A percentile compares a stretch with the other conserved stretches of the same genome.
phyloP scores from a whole-genome alignment of 2,888 invertebrate species.

The Luperina testacea region DNA sequence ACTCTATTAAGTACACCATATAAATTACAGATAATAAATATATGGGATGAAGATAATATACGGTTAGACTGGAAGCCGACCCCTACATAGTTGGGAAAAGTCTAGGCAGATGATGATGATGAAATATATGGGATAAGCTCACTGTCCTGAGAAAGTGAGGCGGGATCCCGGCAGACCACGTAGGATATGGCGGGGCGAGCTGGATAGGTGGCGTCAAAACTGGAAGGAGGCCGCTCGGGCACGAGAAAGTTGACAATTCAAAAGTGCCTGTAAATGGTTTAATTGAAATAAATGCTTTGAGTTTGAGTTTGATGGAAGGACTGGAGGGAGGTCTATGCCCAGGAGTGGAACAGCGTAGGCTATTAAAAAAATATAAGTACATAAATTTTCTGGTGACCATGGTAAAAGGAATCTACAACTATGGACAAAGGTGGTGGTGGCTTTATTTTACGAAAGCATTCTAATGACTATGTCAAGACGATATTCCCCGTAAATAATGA shows the following conservation, averaged over 20 bases:
- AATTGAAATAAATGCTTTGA: too few species aligned
- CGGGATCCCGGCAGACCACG: background rate
- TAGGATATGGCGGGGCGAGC: background rate
- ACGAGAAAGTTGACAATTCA: too few species aligned
- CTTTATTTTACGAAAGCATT: background rate
- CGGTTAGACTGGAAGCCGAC: too few species aligned
- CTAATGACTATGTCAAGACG: background rate
- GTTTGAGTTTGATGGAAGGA: too few species aligned
- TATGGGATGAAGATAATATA: background rate
- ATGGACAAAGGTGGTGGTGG: too few species aligned
- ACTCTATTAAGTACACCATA: background rate
- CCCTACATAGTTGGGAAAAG: too few species aligned
- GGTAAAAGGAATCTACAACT: background rate
- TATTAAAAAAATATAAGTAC: background rate
- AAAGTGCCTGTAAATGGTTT: too few species aligned
- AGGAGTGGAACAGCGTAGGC: background rate
- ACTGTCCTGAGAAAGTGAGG: too few species aligned
- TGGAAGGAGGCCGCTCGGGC: too few species aligned
- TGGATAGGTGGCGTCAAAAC: background rate
- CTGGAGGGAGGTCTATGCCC: background rate
- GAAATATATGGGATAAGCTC: too few species aligned
- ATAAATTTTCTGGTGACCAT: background rate
- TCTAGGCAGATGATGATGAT: too few species aligned
- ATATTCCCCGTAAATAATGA: background rate
- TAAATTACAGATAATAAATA: conserved; percentile 4